Conservation (phyloP, 2,113 vertebrate species). For the Chaenogobius annularis region DNA sequence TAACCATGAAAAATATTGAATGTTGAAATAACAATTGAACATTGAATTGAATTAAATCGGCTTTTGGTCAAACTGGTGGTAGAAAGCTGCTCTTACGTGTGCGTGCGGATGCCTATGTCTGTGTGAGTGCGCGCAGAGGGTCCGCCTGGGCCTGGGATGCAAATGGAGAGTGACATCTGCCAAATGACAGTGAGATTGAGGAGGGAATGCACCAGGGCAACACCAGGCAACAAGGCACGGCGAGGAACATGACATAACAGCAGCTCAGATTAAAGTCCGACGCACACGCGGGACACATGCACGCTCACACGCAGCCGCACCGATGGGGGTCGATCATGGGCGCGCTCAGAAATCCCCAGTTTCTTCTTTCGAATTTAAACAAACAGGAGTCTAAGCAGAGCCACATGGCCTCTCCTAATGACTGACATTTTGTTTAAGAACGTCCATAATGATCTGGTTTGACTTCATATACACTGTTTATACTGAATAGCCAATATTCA, state of each 20-base stretch:
- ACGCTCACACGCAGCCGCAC: slow-evolving; percentile 3
- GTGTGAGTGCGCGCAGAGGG: neutral
- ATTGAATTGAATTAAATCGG: neutral
- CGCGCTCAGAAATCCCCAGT: slow-evolving; percentile 50
- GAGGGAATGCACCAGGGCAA: slow-evolving; percentile 80
- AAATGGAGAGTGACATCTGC: slow-evolving; percentile 86
- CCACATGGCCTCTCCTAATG: slow-evolving; percentile 74
- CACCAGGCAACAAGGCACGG: slow-evolving; percentile 72
- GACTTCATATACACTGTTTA: slow-evolving; percentile 69
- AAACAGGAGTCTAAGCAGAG: slow-evolving; percentile 74
- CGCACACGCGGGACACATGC: slow-evolving; percentile 14
- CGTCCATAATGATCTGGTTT: slow-evolving; percentile 70
- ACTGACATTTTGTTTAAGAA: slow-evolving; percentile 79
- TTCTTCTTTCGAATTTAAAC: slow-evolving; percentile 67
- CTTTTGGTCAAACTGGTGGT: no score
- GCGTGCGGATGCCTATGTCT: neutral
- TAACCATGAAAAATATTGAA: no score
- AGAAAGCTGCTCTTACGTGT: neutral
- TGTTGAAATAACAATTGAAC: neutral
- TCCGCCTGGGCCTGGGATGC: slow-evolving; percentile 29
- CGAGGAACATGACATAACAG: slow-evolving; percentile 90
- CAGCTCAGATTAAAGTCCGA: slow-evolving; percentile 83
- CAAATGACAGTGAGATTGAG: slow-evolving; percentile 84
- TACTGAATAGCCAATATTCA: slow-evolving; percentile 67
- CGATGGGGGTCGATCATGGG: slow-evolving; percentile 26